Evolutionary conservation across 2,113 vertebrate genomes (phyloP), one percentile per base, ranked within the genome.

Genomic region (Gymnocephalus cernua): DNA sequence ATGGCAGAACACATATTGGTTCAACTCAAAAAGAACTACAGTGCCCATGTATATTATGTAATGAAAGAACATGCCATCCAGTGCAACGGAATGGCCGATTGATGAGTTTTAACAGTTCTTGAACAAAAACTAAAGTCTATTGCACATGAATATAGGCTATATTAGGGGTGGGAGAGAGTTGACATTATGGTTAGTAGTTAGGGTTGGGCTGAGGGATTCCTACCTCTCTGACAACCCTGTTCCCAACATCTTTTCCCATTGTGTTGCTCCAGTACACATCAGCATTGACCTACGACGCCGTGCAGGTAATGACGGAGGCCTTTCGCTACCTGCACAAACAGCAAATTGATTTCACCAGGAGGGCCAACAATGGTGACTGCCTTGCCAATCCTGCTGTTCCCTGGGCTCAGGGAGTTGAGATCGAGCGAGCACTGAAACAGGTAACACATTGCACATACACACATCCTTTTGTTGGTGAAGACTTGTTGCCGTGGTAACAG

Each of bases 221-320:
- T 57, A 13, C 13, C 21, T 62, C 32, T 23, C 32, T 27, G n/a
- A 14, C 27, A 53, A 32, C 21, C 9, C 3, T 38, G 4, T 25
- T 4, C 6, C 3, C 12, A 12, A 62, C 9, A 2, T 59, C 25
- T 32, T 11, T 35, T 41, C 11, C 21, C 2, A 2, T 64, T 85
- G 18, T 56, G 9, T 11, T 7, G 6, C 15, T 11, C 4, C 50
- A 99, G 98, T 99, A 99, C 81, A 99, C 98, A 11, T 99, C 98
- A 47, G 98, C 98, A 53, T 92, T 99, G 94, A 99, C 98, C 15
- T 99, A 98, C 45, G 98, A 99, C 21, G 97, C 98, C 1, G 98
- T 99, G 32, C 98, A 99, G 94, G 98, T 99, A 92, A 99, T 99
- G 98, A 98, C 97, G 0, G 97, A 99, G 93, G 98, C 98, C 14